Conservation (phyloP, 2,888 invertebrate species). For the Cybosia mesomella region DNA sequence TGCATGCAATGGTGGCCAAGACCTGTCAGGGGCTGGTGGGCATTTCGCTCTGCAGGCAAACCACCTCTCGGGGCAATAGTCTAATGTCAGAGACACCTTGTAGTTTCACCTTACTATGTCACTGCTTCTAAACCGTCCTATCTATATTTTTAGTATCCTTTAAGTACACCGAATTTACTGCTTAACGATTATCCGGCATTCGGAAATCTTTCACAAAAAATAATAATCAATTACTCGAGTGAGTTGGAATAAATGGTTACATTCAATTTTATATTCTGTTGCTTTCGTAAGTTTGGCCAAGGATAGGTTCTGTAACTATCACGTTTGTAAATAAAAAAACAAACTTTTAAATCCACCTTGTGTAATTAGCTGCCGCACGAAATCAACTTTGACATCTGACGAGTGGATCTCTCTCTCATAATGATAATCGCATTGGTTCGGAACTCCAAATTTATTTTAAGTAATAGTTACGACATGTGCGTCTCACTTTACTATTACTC, state of each 20-base stretch:
- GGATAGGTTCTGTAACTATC: conserved; percentile 54
- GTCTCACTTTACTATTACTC: neutral
- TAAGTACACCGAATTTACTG: neutral
- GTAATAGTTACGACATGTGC: neutral
- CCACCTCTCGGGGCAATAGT: neutral
- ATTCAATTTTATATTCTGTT: conserved; percentile 30
- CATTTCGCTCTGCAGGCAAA: neutral
- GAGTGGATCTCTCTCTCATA: conserved; percentile 20
- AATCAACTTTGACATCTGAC: conserved; percentile 68
- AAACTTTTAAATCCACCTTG: conserved; percentile 49
- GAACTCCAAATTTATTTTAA: conserved; percentile 2
- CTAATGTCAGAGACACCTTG: too few relatives aligned
- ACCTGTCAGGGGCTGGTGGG: too few relatives aligned
- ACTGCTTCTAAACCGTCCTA: too few relatives aligned
- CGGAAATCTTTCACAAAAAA: conserved; percentile 2
- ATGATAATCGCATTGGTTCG: neutral
- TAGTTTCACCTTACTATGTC: too few relatives aligned
- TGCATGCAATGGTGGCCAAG: too few relatives aligned
- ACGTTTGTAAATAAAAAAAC: conserved; percentile 46
- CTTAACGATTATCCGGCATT: neutral
- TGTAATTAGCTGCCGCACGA: conserved; percentile 69
- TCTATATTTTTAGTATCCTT: neutral
- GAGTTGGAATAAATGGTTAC: conserved; percentile 16
- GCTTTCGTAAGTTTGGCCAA: conserved; percentile 60
- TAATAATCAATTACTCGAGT: conserved; percentile 17